Base-by-base conservation (phyloP, 2,888 invertebrate genomes). In the Drosophila peninsularis region DNA sequence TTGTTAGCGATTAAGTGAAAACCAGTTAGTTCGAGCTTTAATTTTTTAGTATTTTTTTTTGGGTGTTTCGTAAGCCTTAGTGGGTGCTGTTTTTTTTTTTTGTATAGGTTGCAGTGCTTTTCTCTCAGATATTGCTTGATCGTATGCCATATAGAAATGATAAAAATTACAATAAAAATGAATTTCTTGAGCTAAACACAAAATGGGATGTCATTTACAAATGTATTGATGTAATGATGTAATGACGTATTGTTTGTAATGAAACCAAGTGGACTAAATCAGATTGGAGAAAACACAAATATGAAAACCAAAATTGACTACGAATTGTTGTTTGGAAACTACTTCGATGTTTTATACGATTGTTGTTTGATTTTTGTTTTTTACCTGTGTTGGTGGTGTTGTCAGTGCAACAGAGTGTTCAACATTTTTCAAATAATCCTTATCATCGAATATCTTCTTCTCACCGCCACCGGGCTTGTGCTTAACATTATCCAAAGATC, bases 391-490 rank as follows among this genome's bases (percentile, higher is more conserved):
- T 84, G 93, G 93, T 83, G 93, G 93, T 87, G 93, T 93, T 73
- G 93, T 91, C 86, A 94, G 94, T 90, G 93, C 93, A 82, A 93
- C 93, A 84, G 93, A 92, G 90, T 93, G 93, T 69, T 94, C 94
- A 91, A 94, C 94, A 94, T 97, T 97, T 93, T 96, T 96, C 92
- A 97, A 94, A 94, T 97, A 97, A 75, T 96, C 96, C 93, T 96
- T 97, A 93, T 97, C 97, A 92, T 97, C 97, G 93, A 97, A 97
- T 91, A 98, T 98, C 94, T 97, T 98, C 93, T 97, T 96, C 82
- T 97, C 97, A 52, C 98, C 98, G 72, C 98, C 98, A 85, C 97
- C 97, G 64, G 98, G 97, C 93, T 95, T 96, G 94, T 98, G 96
- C 92, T 92, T 92, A 84, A 98, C 95, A 93, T 98, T 98, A 93